Conservation (phyloP, 2,797 vertebrate species). For the Pseudopleuronectes americanus region DNA sequence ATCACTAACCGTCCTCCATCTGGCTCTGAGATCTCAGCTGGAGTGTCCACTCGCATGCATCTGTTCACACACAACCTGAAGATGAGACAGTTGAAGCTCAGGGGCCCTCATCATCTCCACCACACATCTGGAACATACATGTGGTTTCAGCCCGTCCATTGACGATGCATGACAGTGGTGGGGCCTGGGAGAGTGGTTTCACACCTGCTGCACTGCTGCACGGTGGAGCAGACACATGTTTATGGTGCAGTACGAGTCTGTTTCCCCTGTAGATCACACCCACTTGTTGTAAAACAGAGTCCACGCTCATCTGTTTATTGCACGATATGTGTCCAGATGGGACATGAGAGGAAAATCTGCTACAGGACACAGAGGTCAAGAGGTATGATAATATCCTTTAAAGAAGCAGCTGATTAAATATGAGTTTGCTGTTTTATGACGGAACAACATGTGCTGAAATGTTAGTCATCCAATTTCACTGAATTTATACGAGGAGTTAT, state of each 20-base stretch:
- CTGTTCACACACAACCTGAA: conserved; percentile 55
- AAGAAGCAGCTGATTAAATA: conserved; percentile 39
- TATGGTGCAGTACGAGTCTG: conserved; percentile 39
- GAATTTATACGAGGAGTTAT: conserved; percentile 7
- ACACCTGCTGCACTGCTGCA: conserved; percentile 59
- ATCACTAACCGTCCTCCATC: conserved; percentile 45
- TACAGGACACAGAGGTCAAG: conserved; percentile 24
- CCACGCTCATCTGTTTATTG: conserved; percentile 47
- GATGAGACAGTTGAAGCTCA: conserved; percentile 43
- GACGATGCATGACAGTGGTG: conserved; percentile 30
- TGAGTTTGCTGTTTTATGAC: conserved; percentile 7
- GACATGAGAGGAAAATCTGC: conserved; percentile 13
- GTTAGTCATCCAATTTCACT: neutral
- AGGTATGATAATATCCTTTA: conserved; percentile 18
- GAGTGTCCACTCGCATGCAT: conserved; percentile 41
- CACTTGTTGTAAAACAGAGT: conserved; percentile 13
- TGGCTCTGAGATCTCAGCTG: conserved; percentile 49
- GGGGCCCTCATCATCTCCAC: conserved; percentile 36
- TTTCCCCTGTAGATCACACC: conserved; percentile 26
- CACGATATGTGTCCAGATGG: conserved; percentile 30
- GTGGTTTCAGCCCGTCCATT: conserved; percentile 19
- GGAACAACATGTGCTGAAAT: conserved; percentile 14
- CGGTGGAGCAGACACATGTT: conserved; percentile 48
- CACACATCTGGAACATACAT: conserved; percentile 61
- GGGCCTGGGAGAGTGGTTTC: conserved; percentile 42